A percentile compares a stretch with the other conserved stretches of the same genome.
Evolutionary conservation across 1,140 invertebrate genomes (phyloP).

Genomic region (Calephelis virginiensis): DNA sequence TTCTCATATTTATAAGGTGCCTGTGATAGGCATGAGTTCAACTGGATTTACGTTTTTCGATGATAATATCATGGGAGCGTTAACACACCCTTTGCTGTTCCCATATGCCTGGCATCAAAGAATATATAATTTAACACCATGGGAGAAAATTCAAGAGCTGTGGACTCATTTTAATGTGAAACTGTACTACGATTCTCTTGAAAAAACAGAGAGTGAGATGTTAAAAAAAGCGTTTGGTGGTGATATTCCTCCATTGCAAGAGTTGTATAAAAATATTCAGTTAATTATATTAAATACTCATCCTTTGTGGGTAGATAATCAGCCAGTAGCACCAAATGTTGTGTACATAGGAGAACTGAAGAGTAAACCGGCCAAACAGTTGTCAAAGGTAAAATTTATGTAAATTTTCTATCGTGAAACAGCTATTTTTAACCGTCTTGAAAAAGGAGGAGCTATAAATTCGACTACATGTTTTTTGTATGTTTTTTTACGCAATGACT

Average conservation of each 20-base stretch:
- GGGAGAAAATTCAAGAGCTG: conserved; percentile 43
- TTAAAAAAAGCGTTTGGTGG: conserved; percentile 59
- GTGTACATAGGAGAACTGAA: conserved; percentile 75
- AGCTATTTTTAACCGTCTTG: too few species aligned
- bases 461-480: too few species aligned
- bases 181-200: conserved; percentile 24
- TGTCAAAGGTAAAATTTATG: conserved; percentile 36
- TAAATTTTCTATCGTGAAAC: too few species aligned
- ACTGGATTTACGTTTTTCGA: conserved; percentile 34
- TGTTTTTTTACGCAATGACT: too few species aligned
- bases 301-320: conserved; percentile 56
- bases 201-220: conserved; percentile 42
- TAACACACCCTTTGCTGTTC: conserved; percentile 64
- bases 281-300: conserved; percentile 77
- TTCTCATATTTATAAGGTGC: conserved; percentile 60
- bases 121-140: conserved; percentile 41
- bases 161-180: conserved; percentile 18
- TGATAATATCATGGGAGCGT: conserved; percentile 55
- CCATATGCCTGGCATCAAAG: conserved; percentile 46
- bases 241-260: conserved; percentile 51
- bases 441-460: too few species aligned
- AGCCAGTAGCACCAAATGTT: conserved; percentile 66
- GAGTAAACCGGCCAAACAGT: conserved; percentile 49
- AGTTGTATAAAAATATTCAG: conserved; percentile 70
- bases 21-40: conserved; percentile 59